phyloP scores from a whole-genome alignment of 2,888 invertebrate species.

The Phorcus lineatus region DNA sequence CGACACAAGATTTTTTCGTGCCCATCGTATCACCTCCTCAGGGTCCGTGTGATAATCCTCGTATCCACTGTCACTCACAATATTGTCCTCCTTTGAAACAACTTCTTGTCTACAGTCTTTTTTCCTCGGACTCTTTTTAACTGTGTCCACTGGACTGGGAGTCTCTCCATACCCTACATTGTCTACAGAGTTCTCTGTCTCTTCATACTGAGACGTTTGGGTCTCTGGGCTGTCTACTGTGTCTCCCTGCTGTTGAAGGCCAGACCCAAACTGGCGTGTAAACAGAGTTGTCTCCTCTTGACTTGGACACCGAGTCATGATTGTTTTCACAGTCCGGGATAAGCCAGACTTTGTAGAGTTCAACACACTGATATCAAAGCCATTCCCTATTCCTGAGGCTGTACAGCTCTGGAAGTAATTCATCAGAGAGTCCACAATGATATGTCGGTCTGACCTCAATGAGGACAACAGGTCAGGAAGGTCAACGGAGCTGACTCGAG shows the following conservation, averaged over 20 bases:
- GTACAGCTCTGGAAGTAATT: neutral
- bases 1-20: neutral
- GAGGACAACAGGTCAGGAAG: neutral
- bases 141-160: neutral
- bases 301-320: neutral
- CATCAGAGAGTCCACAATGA: constrained; percentile 1
- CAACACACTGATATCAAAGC: neutral
- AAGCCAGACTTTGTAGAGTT: neutral
- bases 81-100: neutral
- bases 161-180: constrained; percentile 4
- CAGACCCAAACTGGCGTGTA: neutral
- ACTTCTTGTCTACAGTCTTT: neutral
- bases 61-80: neutral
- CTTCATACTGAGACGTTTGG: neutral
- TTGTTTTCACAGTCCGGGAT: constrained; percentile 19
- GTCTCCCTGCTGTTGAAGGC: neutral
- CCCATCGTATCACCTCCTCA: neutral
- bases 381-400: neutral
- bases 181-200: neutral
- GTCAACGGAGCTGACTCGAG: neutral
- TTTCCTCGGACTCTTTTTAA: neutral
- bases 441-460: constrained; percentile 13
- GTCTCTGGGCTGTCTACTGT: neutral
- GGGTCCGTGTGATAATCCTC: neutral
- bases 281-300: constrained; percentile 19